phyloP scores from a whole-genome alignment of 2,888 invertebrate genomes.

The Cephus runcator region DNA sequence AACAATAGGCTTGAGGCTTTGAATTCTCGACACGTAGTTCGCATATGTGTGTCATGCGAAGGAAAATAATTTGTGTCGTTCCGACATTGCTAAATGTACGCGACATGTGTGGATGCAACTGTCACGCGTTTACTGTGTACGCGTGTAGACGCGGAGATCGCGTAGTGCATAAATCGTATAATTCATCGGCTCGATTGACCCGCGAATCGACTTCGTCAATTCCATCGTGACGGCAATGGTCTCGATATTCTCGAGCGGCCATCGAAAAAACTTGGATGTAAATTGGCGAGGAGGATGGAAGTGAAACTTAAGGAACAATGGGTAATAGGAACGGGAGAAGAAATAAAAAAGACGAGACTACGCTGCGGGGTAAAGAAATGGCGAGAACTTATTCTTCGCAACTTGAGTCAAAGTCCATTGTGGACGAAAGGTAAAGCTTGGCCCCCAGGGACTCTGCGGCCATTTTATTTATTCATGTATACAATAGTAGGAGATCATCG shows the following conservation, averaged over 20 bases:
- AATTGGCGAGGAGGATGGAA: neutral
- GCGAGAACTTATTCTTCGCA: neutral
- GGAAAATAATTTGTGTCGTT: neutral
- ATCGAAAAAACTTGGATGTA: neutral
- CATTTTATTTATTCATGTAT: neutral
- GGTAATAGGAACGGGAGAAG: neutral
- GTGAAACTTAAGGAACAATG: neutral
- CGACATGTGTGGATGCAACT: neutral
- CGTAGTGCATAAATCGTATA: neutral
- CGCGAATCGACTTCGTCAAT: neutral
- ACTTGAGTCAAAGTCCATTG: neutral
- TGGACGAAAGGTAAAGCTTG: neutral
- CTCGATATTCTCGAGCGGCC: neutral
- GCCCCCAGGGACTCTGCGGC: neutral
- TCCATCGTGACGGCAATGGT: neutral
- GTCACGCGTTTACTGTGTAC: neutral
- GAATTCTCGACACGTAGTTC: neutral
- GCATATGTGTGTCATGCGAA: neutral
- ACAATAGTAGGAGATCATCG: too few species aligned
- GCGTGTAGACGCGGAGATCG: neutral
- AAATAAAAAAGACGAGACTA: neutral
- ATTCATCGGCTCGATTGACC: neutral
- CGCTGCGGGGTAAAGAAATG: neutral
- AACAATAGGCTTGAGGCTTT: too few species aligned
- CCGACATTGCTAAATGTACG: neutral